phyloP scores from a whole-genome alignment of 1,140 invertebrate species.

The Streblospio benedicti region DNA sequence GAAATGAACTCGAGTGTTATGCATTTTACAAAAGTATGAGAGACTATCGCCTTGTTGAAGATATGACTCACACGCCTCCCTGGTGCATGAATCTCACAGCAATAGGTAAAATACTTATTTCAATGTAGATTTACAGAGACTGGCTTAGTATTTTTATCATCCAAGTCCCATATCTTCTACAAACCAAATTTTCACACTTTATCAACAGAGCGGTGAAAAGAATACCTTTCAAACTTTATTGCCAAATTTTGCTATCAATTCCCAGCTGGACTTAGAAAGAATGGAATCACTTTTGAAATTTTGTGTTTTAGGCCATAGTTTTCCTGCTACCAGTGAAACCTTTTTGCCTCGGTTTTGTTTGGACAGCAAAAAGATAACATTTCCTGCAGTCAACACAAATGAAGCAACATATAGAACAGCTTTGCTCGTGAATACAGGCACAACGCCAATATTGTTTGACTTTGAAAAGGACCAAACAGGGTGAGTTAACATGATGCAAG shows the following conservation, averaged over 20 bases:
- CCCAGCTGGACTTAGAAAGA: too few relatives aligned
- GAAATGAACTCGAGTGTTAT: conserved; percentile 42
- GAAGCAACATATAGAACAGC: conserved; percentile 39
- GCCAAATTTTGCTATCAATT: too few relatives aligned
- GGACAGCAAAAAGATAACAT: conserved; percentile 30
- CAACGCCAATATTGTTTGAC: conserved; percentile 39
- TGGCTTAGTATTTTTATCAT: not conserved
- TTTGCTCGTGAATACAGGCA: conserved; percentile 34
- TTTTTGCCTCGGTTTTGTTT: conserved; percentile 36
- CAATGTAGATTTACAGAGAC: too few relatives aligned
- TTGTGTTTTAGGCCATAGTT: conserved; percentile 37
- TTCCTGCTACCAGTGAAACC: conserved; percentile 41
- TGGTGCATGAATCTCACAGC: conserved; percentile 42
- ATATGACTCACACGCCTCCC: conserved; percentile 38
- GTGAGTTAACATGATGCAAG: conserved; percentile 21
- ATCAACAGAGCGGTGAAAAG: too few relatives aligned
- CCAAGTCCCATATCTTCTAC: too few relatives aligned
- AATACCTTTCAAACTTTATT: too few relatives aligned
- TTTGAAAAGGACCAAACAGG: conserved; percentile 29
- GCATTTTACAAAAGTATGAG: conserved; percentile 44
- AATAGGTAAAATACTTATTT: conserved; percentile 26
- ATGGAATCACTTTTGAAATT: too few relatives aligned
- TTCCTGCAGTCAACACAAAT: conserved; percentile 39
- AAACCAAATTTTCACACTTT: too few relatives aligned
- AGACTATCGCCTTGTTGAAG: conserved; percentile 42